Conservation (phyloP, 2,113 vertebrate genomes). For the Ginglymostoma cirratum region DNA sequence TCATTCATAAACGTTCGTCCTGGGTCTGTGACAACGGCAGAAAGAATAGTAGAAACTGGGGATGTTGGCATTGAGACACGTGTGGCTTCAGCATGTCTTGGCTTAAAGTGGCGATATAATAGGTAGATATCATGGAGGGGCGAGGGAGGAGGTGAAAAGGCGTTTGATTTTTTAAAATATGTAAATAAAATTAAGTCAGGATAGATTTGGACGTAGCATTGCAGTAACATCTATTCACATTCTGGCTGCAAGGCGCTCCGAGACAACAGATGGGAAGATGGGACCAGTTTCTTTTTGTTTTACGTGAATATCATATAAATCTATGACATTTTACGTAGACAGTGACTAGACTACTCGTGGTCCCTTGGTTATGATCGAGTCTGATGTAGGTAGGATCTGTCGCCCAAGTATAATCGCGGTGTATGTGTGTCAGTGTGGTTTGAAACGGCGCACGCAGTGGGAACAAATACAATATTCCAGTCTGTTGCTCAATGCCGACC, state of each 20-base stretch:
- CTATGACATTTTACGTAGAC: background rate
- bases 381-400: background rate
- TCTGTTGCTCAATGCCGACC: background rate
- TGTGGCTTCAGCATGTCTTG: background rate
- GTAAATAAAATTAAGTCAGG: background rate
- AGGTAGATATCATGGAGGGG: background rate
- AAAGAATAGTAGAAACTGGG: no score
- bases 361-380: slow-evolving; percentile 2
- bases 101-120: background rate
- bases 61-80: background rate
- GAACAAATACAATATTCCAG: background rate
- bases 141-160: background rate
- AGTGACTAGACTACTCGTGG: background rate
- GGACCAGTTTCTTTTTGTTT: background rate
- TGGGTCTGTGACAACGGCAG: background rate
- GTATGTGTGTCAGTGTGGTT: background rate
- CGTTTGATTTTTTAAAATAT: background rate
- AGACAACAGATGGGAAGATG: background rate
- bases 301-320: slow-evolving; percentile 9
- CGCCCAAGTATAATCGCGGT: background rate
- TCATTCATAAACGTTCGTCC: background rate
- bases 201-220: no score
- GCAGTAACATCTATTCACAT: background rate
- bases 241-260: background rate
- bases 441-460: background rate